phyloP scores from a whole-genome alignment of 2,113 vertebrate genomes.

The Steatornis caripensis region DNA sequence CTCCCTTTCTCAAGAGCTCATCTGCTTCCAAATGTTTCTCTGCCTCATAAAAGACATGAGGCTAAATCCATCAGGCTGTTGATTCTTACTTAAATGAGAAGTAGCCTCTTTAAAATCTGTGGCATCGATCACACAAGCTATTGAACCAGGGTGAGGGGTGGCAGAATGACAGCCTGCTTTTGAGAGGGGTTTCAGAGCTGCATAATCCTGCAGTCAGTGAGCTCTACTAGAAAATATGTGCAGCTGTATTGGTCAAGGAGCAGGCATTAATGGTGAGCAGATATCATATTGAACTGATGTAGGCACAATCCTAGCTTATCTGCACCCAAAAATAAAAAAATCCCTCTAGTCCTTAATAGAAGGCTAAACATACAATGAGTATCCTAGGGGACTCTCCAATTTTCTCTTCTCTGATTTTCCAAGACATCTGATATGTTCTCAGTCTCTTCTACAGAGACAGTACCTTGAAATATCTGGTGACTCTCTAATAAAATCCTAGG shows the following conservation, averaged over 20 bases:
- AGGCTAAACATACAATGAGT: neutral
- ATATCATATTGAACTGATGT: neutral
- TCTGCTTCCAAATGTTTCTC: neutral
- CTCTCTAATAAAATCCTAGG: neutral
- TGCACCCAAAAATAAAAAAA: neutral
- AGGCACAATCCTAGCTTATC: neutral
- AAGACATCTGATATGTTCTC: neutral
- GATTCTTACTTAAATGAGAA: neutral
- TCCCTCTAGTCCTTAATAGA: neutral
- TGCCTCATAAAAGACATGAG: neutral
- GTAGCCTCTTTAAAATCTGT: neutral
- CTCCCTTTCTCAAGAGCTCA: neutral
- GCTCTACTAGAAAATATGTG: neutral
- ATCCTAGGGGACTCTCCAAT: neutral
- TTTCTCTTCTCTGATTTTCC: neutral
- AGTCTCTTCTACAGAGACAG: neutral
- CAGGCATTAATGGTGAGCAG: neutral
- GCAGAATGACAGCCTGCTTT: neutral
- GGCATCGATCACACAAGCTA: neutral
- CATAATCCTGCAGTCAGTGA: neutral
- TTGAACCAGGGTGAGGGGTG: rapidly evolving
- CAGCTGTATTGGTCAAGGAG: neutral
- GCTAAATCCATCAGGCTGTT: neutral
- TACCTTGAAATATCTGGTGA: neutral
- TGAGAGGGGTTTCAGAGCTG: neutral